These are phyloP conservation scores for Dipodomys ordii DNA, from an alignment of 2,113 vertebrate species.

Conservation along the genomic window DNA sequence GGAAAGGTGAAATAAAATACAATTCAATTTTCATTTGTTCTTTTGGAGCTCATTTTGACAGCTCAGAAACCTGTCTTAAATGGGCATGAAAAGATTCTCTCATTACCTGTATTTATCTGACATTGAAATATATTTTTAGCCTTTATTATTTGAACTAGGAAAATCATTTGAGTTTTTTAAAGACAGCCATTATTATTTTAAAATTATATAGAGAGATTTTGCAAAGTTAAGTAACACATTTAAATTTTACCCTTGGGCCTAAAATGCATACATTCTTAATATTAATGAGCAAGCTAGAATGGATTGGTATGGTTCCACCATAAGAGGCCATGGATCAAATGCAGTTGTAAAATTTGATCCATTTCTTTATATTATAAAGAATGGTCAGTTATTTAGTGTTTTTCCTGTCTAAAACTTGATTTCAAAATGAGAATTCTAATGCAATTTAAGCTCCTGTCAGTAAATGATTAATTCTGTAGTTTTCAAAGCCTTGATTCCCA, in stretches of 20 bases:
- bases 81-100: background rate
- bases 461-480: constrained; percentile 79
- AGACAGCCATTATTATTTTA: background rate
- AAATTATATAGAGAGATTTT: background rate
- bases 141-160: background rate
- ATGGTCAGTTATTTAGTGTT: constrained; percentile 51
- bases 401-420: constrained; percentile 46
- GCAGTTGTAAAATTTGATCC: background rate
- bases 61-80: background rate
- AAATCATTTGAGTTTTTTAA: background rate
- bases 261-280: constrained; percentile 75
- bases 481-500: constrained; percentile 75
- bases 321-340: background rate
- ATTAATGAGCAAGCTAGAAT: constrained; percentile 56
- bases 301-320: background rate
- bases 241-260: constrained; percentile 53
- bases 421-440: constrained; percentile 74
- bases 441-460: constrained; percentile 74
- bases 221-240: background rate
- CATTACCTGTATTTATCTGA: background rate
- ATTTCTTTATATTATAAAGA: constrained; percentile 57
- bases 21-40: constrained; percentile 46
- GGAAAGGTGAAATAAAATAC: constrained; percentile 47
- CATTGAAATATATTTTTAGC: constrained; percentile 5
- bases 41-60: constrained; percentile 46